These are phyloP conservation scores for Mesoligia furuncula DNA, from an alignment of 2,888 invertebrate genomes.

Conservation along the genomic window DNA sequence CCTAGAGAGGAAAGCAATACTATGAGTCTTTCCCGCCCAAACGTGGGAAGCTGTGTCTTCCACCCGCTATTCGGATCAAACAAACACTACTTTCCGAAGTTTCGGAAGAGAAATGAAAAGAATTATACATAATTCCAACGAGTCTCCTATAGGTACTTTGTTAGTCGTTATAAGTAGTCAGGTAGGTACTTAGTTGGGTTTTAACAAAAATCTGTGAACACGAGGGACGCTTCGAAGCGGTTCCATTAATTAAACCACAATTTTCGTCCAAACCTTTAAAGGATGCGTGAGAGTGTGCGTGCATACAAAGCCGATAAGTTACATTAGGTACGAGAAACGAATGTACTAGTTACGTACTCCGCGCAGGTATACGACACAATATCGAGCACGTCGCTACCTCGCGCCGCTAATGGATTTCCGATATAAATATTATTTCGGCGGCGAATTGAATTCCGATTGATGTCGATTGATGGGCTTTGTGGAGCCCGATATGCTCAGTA, in stretches of 20 bases:
- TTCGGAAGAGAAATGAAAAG: no score
- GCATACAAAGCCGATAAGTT: neutral
- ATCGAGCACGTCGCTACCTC: conserved; percentile 38
- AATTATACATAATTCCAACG: no score
- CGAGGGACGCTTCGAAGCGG: no score
- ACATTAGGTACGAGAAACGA: neutral
- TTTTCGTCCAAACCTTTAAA: neutral
- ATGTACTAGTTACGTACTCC: conserved; percentile 22
- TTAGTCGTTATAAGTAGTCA: neutral
- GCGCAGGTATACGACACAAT: conserved; percentile 37
- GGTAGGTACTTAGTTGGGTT: neutral
- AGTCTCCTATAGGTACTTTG: neutral
- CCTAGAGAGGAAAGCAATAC: no score
- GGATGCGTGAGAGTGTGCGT: neutral
- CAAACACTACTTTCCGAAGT: no score
- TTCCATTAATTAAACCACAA: neutral
- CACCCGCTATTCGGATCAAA: no score
- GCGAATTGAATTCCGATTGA: conserved; percentile 62
- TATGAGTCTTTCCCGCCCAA: no score
- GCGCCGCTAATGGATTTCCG: conserved; percentile 66
- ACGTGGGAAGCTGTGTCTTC: no score
- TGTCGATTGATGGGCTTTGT: conserved; percentile 56
- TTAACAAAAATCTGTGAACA: neutral
- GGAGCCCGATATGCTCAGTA: conserved; percentile 12
- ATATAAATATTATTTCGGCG: conserved; percentile 67